phyloP scores from a whole-genome alignment of 2,888 invertebrate genomes.

The Nipponacmea schrenckii region DNA sequence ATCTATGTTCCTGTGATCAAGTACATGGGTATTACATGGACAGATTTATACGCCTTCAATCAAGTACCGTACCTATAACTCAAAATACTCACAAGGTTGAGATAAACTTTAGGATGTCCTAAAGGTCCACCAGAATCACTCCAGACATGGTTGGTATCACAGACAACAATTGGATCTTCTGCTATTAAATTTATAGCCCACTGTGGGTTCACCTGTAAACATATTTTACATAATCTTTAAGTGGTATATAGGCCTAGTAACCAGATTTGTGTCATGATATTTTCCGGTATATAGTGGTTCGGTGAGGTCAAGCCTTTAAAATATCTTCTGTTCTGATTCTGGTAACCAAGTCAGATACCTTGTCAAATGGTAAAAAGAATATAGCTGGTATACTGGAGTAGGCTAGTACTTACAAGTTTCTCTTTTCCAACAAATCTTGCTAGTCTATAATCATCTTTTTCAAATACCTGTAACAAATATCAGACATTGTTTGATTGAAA shows the following conservation, averaged over 20 bases:
- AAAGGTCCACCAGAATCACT: conserved; percentile 97
- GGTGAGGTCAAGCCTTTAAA: no score
- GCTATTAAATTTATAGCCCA: conserved; percentile 92
- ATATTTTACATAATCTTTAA: not conserved
- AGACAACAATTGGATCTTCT: conserved; percentile 83
- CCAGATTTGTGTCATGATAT: no score
- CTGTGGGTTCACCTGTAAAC: conserved; percentile 80
- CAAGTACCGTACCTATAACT: no score
- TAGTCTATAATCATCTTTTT: conserved; percentile 58
- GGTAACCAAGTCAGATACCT: no score
- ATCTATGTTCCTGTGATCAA: no score
- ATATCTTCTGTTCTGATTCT: no score
- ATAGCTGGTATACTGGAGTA: no score
- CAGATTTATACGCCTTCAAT: no score
- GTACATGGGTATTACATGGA: no score
- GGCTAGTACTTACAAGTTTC: conserved; percentile 52
- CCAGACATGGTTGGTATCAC: conserved; percentile 82
- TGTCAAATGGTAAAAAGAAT: no score
- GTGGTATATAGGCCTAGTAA: not conserved
- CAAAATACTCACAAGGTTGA: conserved; percentile 84
- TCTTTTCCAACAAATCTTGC: conserved; percentile 60
- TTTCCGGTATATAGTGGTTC: no score
- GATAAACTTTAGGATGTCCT: conserved; percentile 97
- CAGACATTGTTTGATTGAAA: no score
- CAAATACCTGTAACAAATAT: conserved; percentile 49